Evolutionary conservation across 2,888 invertebrate species (phyloP), one percentile per base, ranked within the genome.

Genomic region (Lasioglossum leucozonium): DNA sequence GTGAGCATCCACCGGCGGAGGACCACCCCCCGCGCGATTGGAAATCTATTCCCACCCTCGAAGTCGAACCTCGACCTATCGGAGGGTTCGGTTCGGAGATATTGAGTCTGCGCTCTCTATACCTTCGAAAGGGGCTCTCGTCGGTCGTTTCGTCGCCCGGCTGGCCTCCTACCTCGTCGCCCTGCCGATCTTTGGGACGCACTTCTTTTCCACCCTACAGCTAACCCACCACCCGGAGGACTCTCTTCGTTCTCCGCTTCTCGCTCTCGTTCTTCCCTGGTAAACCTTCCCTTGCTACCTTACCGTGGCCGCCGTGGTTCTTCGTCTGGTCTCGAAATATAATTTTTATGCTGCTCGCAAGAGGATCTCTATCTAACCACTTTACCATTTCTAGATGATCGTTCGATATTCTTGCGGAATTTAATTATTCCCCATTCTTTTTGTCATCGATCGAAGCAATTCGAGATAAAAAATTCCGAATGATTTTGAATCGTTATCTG

Each of bases 31-130:
- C 92, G 91, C 91, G 91, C 94, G 95, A 95, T 95, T 95, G 95
- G 95, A 95, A 95, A 95, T 95, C 95, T 95, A 95, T 95, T 95
- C 94, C 95, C 95, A 94, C 94, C 95, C 95, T 95, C 91, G 91
- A 92, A 94, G 94, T 95, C 95, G 94, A 95, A 94, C 93, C 92
- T 93, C 95, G 94, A 94, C 95, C 95, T 95, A 95, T 95, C 95
- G 95, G 95, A 94, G 95, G 92, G 94, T 95, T 95, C 91, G 94
- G 93, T 94, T 94, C 93, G 94, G 94, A 90, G 94, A 93, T 95
- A 95, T 95, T 94, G 95, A 95, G 95, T 95, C 94, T 95, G 95
- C 95, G 95, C 94, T 92, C 89, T 91, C 90, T 85, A 81, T 81
- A 77, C 82, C 79, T 62, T 81, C 72, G 79, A 40, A 82, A 77